Evolutionary conservation across 2,888 invertebrate species (phyloP).

Genomic region (Meandrusa payeni): DNA sequence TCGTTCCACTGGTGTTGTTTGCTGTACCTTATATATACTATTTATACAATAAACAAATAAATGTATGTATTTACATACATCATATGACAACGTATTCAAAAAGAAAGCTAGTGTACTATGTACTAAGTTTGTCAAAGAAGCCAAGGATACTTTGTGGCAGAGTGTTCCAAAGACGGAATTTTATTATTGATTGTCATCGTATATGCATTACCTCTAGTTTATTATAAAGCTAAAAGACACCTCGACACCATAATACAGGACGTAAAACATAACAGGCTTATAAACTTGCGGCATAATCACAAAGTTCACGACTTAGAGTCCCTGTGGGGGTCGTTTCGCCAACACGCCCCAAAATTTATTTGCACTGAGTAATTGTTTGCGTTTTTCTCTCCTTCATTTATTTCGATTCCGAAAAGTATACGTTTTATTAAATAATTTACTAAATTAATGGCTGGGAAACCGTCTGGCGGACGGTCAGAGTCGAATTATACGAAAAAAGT

Average conservation of each 20-base stretch:
- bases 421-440: background rate
- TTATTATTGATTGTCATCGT: no score
- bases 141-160: no score
- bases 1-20: no score
- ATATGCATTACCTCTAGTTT: slow-evolving; percentile 1
- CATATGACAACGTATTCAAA: no score
- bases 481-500: no score
- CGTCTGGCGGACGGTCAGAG: no score
- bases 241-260: slow-evolving; percentile 42
- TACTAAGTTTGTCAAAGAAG: no score
- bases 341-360: slow-evolving; percentile 76
- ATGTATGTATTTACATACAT: no score
- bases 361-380: slow-evolving; percentile 73
- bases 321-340: slow-evolving; percentile 64
- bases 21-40: no score
- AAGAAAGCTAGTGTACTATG: no score
- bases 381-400: slow-evolving; percentile 76
- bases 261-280: slow-evolving; percentile 78
- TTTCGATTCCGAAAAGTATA: slow-evolving; percentile 5
- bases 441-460: background rate
- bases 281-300: slow-evolving; percentile 75
- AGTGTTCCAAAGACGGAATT: no score
- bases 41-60: no score
- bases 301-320: slow-evolving; percentile 57
- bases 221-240: slow-evolving; percentile 12